phyloP scores from a whole-genome alignment of 2,113 vertebrate genomes.

The Melozone crissalis region DNA sequence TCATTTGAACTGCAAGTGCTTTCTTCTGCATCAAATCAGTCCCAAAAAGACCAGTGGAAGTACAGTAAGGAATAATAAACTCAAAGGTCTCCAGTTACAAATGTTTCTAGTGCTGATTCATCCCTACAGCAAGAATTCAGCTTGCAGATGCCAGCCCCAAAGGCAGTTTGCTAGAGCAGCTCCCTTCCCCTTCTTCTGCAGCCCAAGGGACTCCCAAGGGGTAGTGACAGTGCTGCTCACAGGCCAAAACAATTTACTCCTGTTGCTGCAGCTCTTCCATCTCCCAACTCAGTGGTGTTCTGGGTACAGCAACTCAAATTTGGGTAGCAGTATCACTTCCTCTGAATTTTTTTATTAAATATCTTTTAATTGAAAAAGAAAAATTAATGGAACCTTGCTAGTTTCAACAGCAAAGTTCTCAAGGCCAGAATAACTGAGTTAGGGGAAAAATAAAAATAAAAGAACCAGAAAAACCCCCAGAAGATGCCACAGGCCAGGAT shows the following conservation, averaged over 20 bases:
- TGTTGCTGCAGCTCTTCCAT: neutral
- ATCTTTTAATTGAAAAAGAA: neutral
- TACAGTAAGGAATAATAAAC: conserved; percentile 7
- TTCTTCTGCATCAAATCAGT: neutral
- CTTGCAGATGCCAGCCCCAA: conserved; percentile 8
- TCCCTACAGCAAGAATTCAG: conserved; percentile 23
- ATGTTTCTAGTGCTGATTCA: conserved; percentile 11
- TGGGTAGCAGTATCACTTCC: neutral
- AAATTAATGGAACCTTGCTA: neutral
- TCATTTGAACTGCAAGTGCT: neutral
- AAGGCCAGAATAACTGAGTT: neutral
- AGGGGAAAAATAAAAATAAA: neutral
- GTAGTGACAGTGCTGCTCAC: neutral
- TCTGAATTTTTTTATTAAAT: neutral
- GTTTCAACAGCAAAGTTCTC: neutral
- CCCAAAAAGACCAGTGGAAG: neutral
- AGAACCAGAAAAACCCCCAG: neutral
- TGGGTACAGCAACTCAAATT: neutral
- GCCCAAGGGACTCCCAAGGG: neutral
- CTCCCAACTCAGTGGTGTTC: neutral
- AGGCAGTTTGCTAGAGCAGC: neutral
- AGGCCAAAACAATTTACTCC: neutral
- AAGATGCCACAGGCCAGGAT: neutral
- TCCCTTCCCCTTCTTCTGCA: neutral
- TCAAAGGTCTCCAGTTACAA: neutral